phyloP scores from a whole-genome alignment of 2,888 invertebrate species.

The Augiades crinisus region DNA sequence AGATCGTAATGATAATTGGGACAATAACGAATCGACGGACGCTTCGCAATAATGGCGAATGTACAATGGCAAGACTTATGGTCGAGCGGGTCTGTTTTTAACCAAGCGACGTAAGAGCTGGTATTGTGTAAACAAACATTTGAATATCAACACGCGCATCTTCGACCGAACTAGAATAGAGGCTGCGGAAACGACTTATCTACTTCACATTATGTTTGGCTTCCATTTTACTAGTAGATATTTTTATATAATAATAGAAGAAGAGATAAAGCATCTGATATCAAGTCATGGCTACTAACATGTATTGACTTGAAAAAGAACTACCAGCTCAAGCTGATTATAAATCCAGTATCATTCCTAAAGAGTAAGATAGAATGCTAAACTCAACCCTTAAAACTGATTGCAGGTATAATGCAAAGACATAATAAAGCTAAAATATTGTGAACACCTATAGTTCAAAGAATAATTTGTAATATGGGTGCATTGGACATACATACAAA shows the following conservation, averaged over 20 bases:
- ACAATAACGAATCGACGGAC: slow-evolving; percentile 25
- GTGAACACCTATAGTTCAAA: too few species aligned
- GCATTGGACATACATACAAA: too few species aligned
- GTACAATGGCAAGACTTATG: slow-evolving; percentile 23
- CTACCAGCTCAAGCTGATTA: too few species aligned
- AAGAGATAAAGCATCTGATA: too few species aligned
- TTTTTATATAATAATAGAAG: too few species aligned
- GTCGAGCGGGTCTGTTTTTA: slow-evolving; percentile 13
- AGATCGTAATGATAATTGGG: slow-evolving; percentile 16
- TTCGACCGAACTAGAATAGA: background rate
- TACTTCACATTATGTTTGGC: background rate
- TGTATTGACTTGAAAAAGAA: background rate
- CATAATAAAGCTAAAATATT: too few species aligned
- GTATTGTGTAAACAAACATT: slow-evolving; percentile 24
- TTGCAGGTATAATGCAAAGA: too few species aligned
- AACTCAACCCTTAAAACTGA: too few species aligned
- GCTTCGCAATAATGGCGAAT: slow-evolving; percentile 21
- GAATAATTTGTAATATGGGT: too few species aligned
- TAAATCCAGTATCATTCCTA: too few species aligned
- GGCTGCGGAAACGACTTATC: background rate
- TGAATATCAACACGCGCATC: slow-evolving; percentile 15
- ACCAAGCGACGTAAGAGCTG: slow-evolving; percentile 1
- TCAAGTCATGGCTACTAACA: background rate
- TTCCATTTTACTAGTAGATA: background rate
- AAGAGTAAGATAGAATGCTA: too few species aligned